These are phyloP conservation scores for Eurytemora carolleeae DNA, from an alignment of 1,140 invertebrate species.

Conservation along the genomic window DNA sequence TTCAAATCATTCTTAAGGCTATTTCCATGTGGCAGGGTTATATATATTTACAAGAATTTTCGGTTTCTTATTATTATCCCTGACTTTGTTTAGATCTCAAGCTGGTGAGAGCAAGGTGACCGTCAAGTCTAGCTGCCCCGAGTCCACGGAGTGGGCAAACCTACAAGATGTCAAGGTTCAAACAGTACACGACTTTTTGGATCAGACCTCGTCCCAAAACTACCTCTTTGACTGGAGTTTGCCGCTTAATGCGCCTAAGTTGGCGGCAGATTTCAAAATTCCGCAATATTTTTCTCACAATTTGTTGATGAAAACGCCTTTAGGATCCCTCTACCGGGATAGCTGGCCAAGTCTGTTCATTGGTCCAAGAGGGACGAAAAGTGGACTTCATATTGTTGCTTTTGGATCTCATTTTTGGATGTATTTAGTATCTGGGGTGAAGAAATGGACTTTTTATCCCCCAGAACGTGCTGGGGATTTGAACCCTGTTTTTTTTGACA, in stretches of 20 bases:
- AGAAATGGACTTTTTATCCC: conserved; percentile 24
- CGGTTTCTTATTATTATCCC: too few species aligned
- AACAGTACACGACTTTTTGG: too few species aligned
- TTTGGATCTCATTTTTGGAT: conserved; percentile 26
- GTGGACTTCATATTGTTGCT: conserved; percentile 24
- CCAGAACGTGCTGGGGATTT: conserved; percentile 19
- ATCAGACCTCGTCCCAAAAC: too few species aligned
- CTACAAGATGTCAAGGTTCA: too few species aligned
- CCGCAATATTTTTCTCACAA: conserved; percentile 24
- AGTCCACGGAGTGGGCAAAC: too few species aligned
- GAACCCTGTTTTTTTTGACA: conserved; percentile 21
- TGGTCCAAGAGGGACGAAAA: conserved; percentile 20
- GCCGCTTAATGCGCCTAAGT: conserved; percentile 21
- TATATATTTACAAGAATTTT: too few species aligned
- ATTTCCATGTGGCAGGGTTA: too few species aligned
- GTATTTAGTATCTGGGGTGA: conserved; percentile 22
- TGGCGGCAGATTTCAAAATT: conserved; percentile 21
- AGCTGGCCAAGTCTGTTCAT: conserved; percentile 26
- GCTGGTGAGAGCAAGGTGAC: too few species aligned
- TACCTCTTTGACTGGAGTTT: conserved; percentile 26
- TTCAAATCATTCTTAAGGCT: too few species aligned
- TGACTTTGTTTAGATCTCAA: too few species aligned
- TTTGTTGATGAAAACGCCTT: conserved; percentile 20
- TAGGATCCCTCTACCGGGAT: conserved; percentile 21
- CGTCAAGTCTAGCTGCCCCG: too few species aligned